Evolutionary conservation across 1,140 invertebrate species (phyloP), one percentile per base, ranked within the genome.

Genomic region (Mactra quadrangularis): DNA sequence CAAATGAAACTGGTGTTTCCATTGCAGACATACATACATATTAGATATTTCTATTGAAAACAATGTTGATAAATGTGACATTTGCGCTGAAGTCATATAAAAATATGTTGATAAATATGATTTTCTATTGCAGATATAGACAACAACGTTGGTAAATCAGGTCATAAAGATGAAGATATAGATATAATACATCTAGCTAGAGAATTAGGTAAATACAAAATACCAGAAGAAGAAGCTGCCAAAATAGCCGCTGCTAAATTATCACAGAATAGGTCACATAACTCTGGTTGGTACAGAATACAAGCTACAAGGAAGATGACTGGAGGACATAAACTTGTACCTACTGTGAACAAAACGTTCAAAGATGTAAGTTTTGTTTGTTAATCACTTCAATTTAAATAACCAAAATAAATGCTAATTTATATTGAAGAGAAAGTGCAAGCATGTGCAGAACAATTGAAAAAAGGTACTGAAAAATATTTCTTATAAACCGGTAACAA

Each of bases 251-350:
- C 95, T 2, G 94, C 93, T 22, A 94, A 94, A 85, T 85, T 95
- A 9, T 91, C 94, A 17, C 93, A 95, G 82, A 90, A 93, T 9
- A 93, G 94, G 84, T 93, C 93, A 1, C 94, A 95, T 82, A 94
- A 93, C 25, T 90, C 94, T 15, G 92, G 94, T 82, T 95, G 95
- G 94, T 95, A 95, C 89, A 90, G 95, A 22, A 95, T 95, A 55
- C 94, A 94, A 29, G 95, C 95, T 29, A 93, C 94, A 3, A 86
- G 95, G 29, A 89, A 89, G 11, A 85, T 95, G 27, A 93, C 94
- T 3, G 95, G 95, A 7, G 94, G 94, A 25, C 85, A 88, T 0
- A 89, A 84, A 50, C 87, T 92, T 0, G 47, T 85, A 22, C 90
- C 91, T 0, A 82, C 77, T 33, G 74, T 89, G 29, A 88, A 88